Conservation (phyloP, 2,888 invertebrate species). For the Proisotoma minuta region DNA sequence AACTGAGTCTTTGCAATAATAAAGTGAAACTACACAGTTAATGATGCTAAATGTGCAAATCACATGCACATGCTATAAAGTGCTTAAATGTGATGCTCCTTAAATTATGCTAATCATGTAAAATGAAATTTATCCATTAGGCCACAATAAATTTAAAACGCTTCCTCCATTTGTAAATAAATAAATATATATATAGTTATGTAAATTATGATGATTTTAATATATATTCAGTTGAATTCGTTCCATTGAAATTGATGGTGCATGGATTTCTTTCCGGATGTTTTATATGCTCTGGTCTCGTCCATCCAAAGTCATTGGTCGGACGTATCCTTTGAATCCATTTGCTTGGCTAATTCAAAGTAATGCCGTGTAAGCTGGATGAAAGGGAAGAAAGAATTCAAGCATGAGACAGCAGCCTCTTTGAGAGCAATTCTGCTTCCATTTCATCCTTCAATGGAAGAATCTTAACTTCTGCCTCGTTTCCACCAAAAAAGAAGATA, state of each 20-base stretch:
- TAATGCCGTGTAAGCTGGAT: not conserved
- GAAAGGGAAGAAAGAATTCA: slow-evolving; percentile 23
- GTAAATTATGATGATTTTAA: too few species aligned
- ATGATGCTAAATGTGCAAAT: too few species aligned
- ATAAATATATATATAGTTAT: too few species aligned
- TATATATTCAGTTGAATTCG: not conserved
- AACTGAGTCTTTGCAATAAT: too few species aligned
- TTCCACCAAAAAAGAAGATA: slow-evolving; percentile 1
- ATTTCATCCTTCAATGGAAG: slow-evolving; percentile 10
- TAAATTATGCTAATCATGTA: too few species aligned
- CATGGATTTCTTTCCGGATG: slow-evolving; percentile 28
- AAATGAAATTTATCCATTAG: too few species aligned
- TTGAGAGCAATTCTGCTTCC: slow-evolving; percentile 10
- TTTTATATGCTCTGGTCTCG: slow-evolving; percentile 22
- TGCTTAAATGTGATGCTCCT: too few species aligned
- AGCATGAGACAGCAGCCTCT: slow-evolving; percentile 30
- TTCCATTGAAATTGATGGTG: slow-evolving; percentile 1
- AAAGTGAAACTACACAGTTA: too few species aligned
- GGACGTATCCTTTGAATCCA: slow-evolving; percentile 11
- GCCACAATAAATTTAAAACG: too few species aligned
- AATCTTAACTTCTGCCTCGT: slow-evolving; percentile 6
- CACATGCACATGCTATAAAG: too few species aligned
- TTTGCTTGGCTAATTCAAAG: slow-evolving; percentile 7
- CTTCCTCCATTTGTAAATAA: too few species aligned
- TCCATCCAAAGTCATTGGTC: not conserved